Base-by-base conservation (phyloP, 2,113 vertebrate genomes). In the Nycticorax nycticorax region DNA sequence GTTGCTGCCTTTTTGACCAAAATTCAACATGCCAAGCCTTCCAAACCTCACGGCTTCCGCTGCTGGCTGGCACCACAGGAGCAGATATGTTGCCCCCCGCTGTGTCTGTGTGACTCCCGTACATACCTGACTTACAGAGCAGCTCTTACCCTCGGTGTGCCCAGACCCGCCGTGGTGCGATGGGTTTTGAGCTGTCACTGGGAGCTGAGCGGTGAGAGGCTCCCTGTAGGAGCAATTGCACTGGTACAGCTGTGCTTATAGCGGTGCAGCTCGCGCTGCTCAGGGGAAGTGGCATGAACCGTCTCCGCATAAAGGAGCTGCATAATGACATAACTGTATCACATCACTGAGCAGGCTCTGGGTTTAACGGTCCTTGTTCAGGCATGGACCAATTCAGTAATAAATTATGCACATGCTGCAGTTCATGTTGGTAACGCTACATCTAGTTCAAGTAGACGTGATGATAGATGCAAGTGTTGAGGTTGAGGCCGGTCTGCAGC, bases 241-340 rank as follows among this genome's bases (percentile, higher is more conserved):
- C 18, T 27, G 23, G 6, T 37, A 39, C 43, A 85, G 60, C 60
- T 78, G 37, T 60, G 71, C 68, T 87, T 24, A 5, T 4, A 63
- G 45, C 35, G 35, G 23, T 4, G 24, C 52, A 50, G 52, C 55
- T 57, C 2, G 1, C 47, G 41, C 41, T 72, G 62, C 78, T 37
- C n/a, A 24, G 43, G 45, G 19, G 27, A 91, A 64, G 80, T 22
- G 35, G 17, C 30, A 32, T 26, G 14, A 89, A 52, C 43, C 35
- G 19, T 33, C 35, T 72, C 50, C 0, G 0, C 23, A 10, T 27
- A 52, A 81, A 67, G 26, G 50, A 66, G 14, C 50, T 55, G 26
- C 47, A 13, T 21, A 47, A 52, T 64, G 69, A 75, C 45, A 32
- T 48, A 85, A 89, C 48, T 56, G 27, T 60, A 13, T 76, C 60